Evolutionary conservation across 2,797 vertebrate genomes (phyloP).

Genomic region (Oryzias dopingdopingensis): DNA sequence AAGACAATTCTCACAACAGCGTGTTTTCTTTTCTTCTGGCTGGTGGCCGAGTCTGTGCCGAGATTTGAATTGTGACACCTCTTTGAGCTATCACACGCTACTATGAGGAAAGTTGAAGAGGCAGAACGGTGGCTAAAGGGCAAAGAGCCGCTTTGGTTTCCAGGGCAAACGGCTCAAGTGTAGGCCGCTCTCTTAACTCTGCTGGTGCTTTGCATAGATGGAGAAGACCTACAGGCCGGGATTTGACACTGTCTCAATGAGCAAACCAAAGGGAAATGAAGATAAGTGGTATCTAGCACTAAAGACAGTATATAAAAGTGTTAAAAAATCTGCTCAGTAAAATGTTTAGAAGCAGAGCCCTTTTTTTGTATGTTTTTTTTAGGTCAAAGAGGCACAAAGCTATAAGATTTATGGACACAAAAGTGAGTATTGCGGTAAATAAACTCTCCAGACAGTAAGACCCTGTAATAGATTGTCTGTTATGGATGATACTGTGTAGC

Average conservation of each 20-base stretch:
- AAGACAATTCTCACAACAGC: background rate
- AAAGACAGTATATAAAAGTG: constrained; percentile 37
- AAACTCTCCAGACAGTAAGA: constrained; percentile 31
- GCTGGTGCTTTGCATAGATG: constrained; percentile 42
- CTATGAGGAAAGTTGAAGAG: constrained; percentile 58
- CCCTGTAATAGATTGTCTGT: constrained; percentile 41
- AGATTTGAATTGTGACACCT: background rate
- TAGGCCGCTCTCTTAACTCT: constrained; percentile 24
- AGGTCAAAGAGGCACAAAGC: constrained; percentile 48
- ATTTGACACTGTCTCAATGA: constrained; percentile 20
- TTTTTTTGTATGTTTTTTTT: constrained; percentile 10
- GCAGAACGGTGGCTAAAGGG: constrained; percentile 23
- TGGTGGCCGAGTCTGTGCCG: background rate
- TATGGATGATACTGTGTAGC: constrained; percentile 38
- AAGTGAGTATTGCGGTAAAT: constrained; percentile 16
- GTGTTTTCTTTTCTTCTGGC: background rate
- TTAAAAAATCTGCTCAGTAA: constrained; percentile 37
- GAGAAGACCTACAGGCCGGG: constrained; percentile 34
- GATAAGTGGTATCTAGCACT: constrained; percentile 54
- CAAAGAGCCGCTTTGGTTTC: constrained; percentile 18
- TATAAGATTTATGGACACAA: constrained; percentile 6
- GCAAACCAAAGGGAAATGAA: constrained; percentile 25
- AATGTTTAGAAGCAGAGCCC: constrained; percentile 38
- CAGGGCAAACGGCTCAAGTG: constrained; percentile 17
- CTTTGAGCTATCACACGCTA: constrained; percentile 9